These are phyloP conservation scores for Morelia viridis DNA, from an alignment of 2,797 vertebrate species.

Conservation along the genomic window DNA sequence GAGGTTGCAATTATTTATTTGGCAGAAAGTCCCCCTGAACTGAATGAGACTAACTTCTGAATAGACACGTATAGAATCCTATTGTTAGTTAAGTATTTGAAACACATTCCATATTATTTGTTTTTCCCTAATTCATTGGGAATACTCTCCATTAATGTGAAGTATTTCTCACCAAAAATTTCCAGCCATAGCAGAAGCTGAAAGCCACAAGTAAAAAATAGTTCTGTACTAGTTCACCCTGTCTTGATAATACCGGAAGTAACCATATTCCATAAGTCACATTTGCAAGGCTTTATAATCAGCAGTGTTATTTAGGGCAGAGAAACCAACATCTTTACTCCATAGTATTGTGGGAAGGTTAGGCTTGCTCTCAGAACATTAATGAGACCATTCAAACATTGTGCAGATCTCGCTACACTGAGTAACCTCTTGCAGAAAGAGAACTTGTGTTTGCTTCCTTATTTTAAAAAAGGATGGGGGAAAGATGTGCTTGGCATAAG, in stretches of 20 bases:
- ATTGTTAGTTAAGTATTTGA: background rate
- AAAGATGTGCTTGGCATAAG: background rate
- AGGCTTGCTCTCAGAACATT: background rate
- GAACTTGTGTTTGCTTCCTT: background rate
- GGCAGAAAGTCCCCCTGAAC: background rate
- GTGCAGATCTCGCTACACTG: background rate
- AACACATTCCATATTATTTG: background rate
- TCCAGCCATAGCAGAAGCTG: background rate
- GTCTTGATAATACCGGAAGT: background rate
- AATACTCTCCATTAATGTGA: background rate
- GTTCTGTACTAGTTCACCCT: background rate
- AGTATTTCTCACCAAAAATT: background rate
- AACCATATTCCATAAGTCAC: background rate
- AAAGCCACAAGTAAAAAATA: background rate
- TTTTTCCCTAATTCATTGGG: background rate
- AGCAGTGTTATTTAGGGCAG: background rate
- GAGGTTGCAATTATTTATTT: background rate
- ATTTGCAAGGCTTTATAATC: background rate
- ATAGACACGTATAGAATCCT: background rate
- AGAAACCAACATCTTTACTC: background rate
- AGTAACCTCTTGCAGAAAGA: background rate
- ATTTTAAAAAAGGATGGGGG: background rate
- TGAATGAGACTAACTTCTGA: background rate
- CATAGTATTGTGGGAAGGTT: background rate
- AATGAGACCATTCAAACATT: background rate